Evolutionary conservation across 2,888 invertebrate species (phyloP).

Genomic region (Epinotia nisella): DNA sequence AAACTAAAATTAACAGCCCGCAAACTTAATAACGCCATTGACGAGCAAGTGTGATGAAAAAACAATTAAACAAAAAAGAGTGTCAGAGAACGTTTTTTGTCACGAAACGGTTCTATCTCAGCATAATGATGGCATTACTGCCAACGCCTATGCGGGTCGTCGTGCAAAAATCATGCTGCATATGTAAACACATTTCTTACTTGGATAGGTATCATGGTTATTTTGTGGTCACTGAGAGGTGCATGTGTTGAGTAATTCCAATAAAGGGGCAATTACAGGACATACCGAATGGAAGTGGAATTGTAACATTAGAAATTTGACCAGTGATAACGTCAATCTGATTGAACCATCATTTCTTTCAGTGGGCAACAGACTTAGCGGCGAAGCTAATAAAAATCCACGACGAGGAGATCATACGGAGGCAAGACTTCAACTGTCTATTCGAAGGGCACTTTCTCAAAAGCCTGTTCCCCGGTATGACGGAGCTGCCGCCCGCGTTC

Average conservation of each 20-base stretch:
- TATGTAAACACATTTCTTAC: not conserved
- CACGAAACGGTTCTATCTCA: too few relatives aligned
- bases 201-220: not conserved
- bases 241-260: not conserved
- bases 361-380: conserved; percentile 94
- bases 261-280: not conserved
- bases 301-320: not conserved
- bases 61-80: too few relatives aligned
- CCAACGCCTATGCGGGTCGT: too few relatives aligned
- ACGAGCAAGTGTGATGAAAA: too few relatives aligned
- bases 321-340: not conserved
- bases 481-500: conserved; percentile 92
- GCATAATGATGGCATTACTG: too few relatives aligned
- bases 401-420: conserved; percentile 91
- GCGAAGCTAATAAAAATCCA: conserved; percentile 91
- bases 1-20: too few relatives aligned
- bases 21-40: too few relatives aligned
- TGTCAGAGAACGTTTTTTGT: too few relatives aligned
- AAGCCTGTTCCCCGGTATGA: conserved; percentile 95
- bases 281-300: not conserved
- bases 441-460: conserved; percentile 94
- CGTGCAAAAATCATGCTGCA: not conserved
- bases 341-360: conserved; percentile 36
- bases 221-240: not conserved
- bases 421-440: conserved; percentile 90